Percentiles rank a stretch among this genome's conserved stretches.
Conservation (phyloP, 2,113 vertebrate species). For the Pseudois nayaur region DNA sequence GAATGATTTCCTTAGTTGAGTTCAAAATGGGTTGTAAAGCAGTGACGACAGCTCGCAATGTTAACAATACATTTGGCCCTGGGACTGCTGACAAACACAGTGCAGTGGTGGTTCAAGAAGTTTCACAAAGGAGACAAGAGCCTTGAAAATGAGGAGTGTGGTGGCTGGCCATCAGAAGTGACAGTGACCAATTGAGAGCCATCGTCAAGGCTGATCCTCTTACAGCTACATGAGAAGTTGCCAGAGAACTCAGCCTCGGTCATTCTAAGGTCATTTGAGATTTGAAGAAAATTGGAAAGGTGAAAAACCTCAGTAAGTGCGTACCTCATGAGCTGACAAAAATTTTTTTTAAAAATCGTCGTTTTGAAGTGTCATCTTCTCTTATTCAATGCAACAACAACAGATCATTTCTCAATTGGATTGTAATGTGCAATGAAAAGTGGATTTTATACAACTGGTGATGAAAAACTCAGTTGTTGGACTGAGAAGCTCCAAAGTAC, state of each 20-base stretch:
- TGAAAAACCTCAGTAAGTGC: background rate
- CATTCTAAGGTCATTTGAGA: background rate
- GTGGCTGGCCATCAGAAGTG: background rate
- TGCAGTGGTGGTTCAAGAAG: background rate
- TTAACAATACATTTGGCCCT: background rate
- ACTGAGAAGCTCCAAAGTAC: background rate
- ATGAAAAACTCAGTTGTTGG: background rate
- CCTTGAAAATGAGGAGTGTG: background rate
- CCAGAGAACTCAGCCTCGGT: background rate
- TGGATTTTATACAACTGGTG: background rate
- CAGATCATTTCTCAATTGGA: background rate
- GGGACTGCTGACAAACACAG: background rate
- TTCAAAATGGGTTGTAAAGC: background rate
- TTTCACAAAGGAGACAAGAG: background rate
- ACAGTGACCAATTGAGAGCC: background rate
- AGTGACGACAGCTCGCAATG: fast-evolving
- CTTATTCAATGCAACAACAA: background rate
- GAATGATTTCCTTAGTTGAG: background rate
- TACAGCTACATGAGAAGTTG: background rate
- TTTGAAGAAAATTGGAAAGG: background rate
- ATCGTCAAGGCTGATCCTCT: background rate
- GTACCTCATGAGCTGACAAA: background rate
- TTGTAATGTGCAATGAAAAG: background rate
- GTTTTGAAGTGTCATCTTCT: background rate
- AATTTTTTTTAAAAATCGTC: fast-evolving